phyloP scores from a whole-genome alignment of 2,797 vertebrate genomes.

The Choloepus didactylus region DNA sequence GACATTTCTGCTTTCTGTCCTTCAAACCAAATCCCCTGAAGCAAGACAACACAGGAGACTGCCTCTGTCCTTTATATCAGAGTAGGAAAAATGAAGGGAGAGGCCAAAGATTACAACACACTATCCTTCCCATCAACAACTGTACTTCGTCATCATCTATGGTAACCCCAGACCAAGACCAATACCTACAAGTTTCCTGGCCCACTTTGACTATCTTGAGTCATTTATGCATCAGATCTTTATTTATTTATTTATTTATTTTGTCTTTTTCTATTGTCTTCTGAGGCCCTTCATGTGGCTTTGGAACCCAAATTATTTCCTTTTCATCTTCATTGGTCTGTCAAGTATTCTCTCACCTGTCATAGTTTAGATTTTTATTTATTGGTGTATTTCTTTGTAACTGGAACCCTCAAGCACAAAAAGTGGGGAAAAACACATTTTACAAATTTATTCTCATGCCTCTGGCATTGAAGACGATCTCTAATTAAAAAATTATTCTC shows the following conservation, averaged over 20 bases:
- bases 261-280: not conserved
- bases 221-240: not conserved
- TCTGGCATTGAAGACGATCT: constrained; percentile 23
- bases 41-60: not conserved
- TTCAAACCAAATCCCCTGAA: not conserved
- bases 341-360: not conserved
- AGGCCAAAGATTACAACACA: not conserved
- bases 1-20: not conserved
- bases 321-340: not conserved
- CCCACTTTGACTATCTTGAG: not conserved
- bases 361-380: not conserved
- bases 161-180: not conserved
- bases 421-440: not conserved
- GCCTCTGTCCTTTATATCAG: not conserved
- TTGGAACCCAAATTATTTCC: not conserved
- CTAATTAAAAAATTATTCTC: constrained; percentile 64
- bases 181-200: not conserved
- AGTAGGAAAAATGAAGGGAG: not conserved
- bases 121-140: not conserved
- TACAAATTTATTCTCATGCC: constrained; percentile 9
- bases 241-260: too few species aligned
- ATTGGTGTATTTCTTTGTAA: constrained; percentile 25
- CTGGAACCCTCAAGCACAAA: not conserved
- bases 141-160: not conserved
- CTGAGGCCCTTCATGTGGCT: not conserved